Evolutionary conservation across 2,113 vertebrate species (phyloP), one percentile per base, ranked within the genome.

Genomic region (Sinocyclocheilus grahami): DNA sequence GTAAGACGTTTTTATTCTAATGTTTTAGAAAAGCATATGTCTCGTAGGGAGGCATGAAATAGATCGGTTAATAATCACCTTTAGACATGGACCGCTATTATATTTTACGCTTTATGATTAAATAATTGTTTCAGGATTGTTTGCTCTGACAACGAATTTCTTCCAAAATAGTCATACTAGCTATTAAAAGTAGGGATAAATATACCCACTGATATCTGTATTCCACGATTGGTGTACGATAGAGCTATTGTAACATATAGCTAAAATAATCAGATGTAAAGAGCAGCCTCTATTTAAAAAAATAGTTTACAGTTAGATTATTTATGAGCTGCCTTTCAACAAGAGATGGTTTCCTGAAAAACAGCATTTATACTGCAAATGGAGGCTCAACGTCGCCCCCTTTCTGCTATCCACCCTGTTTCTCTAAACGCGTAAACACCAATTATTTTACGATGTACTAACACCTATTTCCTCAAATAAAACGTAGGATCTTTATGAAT

Each of bases 1-100:
- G 91, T 89, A 85, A 53, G 0, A 78, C 86, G 55, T 90, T 76
- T 71, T 72, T 48, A 71, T 76, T 78, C 37, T 83, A 63, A 58
- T 30, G 20, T 80, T 81, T 88, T 55, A 33, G 27, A 86, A 67
- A 1, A 27, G 20, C 20, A 62, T 24, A 58, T 76, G 67, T 27
- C 20, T 63, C 14, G 11, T 16, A 18, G 27, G 5, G 14, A 18
- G 30, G 12, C 39, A 76, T 76, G 48, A 30, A 30, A 55, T 77
- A 30, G 48, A 46, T 46, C 4, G 18, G 63, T 30, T 5, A 30
- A 16, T 69, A 72, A 72, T 72, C 18, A 18, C 37, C 10, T 42
- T n/a, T 72, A 62, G 13, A 24, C 11, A 62, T 62, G 5, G 9
- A 2, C 27, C 14, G 7, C 18, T 69, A 69, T 69, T 33, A 33